Evolutionary conservation across 2,113 vertebrate species (phyloP).

Genomic region (Otis tarda): DNA sequence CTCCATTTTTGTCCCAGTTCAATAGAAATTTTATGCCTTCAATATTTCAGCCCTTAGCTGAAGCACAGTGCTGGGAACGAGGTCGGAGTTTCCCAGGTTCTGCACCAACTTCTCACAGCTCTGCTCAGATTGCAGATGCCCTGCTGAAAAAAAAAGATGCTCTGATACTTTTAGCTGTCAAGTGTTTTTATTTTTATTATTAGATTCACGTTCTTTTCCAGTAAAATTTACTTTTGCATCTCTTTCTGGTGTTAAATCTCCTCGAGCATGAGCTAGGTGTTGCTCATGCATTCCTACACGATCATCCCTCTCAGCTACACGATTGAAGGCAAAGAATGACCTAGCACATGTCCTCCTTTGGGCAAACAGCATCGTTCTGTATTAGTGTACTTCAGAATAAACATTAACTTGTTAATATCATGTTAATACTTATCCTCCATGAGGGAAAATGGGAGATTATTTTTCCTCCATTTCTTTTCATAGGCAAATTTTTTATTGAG

Average conservation of each 20-base stretch:
- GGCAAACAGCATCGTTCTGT: not conserved
- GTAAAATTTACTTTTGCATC: not conserved
- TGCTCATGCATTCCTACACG: accelerated
- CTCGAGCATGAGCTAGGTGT: not conserved
- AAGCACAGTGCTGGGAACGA: not conserved
- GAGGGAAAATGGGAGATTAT: not conserved
- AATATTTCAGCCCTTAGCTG: constrained; percentile 6
- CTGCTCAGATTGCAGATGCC: not conserved
- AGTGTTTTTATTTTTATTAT: not conserved
- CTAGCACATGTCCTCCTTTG: not conserved
- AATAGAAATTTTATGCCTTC: constrained; percentile 21
- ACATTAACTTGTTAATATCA: not conserved
- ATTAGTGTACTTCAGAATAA: not conserved
- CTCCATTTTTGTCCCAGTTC: constrained; percentile 52
- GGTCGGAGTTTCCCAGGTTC: not conserved
- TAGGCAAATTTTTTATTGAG: not conserved
- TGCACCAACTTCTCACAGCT: not conserved
- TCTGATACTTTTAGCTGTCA: not conserved
- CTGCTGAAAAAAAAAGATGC: not conserved
- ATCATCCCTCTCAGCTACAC: not conserved
- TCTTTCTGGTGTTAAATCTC: not conserved
- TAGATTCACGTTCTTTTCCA: not conserved
- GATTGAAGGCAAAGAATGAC: not conserved
- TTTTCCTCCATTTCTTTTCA: not conserved
- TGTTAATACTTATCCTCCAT: not conserved